phyloP scores from a whole-genome alignment of 2,888 invertebrate genomes.

The Deroplatys truncata region DNA sequence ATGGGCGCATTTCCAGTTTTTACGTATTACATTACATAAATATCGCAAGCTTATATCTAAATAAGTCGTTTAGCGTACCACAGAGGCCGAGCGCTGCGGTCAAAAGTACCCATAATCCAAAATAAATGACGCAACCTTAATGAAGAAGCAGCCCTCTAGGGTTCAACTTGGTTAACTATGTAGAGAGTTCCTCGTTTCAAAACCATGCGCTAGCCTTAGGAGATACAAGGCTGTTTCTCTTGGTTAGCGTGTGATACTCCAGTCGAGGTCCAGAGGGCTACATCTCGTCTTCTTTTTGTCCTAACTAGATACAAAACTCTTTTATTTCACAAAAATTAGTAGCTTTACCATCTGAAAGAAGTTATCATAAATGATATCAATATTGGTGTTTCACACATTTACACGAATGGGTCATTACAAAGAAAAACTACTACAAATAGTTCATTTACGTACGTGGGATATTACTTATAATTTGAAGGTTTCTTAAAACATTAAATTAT shows the following conservation, averaged over 20 bases:
- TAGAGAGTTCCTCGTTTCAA: neutral
- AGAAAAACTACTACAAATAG: too few species aligned
- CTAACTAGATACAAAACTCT: too few species aligned
- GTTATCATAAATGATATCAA: too few species aligned
- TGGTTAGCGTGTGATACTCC: neutral
- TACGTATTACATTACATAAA: neutral
- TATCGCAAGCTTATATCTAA: neutral
- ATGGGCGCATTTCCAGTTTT: neutral
- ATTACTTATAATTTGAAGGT: too few species aligned
- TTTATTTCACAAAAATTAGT: too few species aligned
- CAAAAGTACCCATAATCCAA: neutral
- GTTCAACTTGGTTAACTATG: neutral
- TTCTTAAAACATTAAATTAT: too few species aligned
- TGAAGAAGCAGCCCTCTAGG: neutral
- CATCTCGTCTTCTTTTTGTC: too few species aligned
- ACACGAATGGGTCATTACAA: too few species aligned
- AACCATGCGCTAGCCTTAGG: neutral
- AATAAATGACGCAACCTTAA: neutral
- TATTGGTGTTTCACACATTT: too few species aligned
- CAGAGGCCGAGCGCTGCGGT: neutral
- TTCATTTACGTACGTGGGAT: too few species aligned
- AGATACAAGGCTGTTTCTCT: neutral
- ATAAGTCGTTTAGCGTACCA: neutral
- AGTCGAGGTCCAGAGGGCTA: too few species aligned
- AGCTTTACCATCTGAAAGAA: too few species aligned